Evolutionary conservation across 2,797 vertebrate species (phyloP), one percentile per base, ranked within the genome.

Genomic region (Myotis vivesi): DNA sequence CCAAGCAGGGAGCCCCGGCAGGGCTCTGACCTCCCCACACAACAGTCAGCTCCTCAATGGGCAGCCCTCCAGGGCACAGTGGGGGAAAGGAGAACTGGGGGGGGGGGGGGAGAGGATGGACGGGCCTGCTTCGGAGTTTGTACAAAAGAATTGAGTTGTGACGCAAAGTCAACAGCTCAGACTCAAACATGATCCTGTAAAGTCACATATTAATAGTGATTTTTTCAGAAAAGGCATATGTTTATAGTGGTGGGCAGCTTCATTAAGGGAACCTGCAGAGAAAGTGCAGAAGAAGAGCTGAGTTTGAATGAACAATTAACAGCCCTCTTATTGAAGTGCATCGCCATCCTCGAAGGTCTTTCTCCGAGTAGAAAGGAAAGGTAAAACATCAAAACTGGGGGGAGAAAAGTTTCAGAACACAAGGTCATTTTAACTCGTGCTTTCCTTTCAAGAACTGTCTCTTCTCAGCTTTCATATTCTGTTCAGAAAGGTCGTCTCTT

Each of bases 401-500:
- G 93, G 97, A 96, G 95, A 95, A 97, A 98, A 98, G 97, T 98
- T 98, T 98, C 97, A 96, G 97, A 98, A 98, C 97, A 96, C 97
- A 98, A 98, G 98, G 98, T 98, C 98, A 97, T 98, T 98, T 97
- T 97, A 98, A 98, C 98, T 98, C 97, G 92, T 97, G 86, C 95
- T 89, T 97, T 92, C 97, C 94, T 96, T 94, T 96, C 97, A 97
- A 97, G 97, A 98, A 94, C 97, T 93, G 3, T 98, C 97, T 98
- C 96, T 96, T 92, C 97, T 94, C 94, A 83, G 97, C 98, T 98
- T 98, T 98, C 97, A 98, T 98, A 98, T 98, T 97, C 98, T 97
- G 95, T 97, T 98, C 98, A 97, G 97, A 98, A 98, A 98, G 98
- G 98, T 98, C 97, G 84, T 97, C 98, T 98, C 98, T 98, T 98